A percentile compares a stretch with the other conserved stretches of the same genome.
Conservation (phyloP, 1,140 invertebrate species). For the Anthonomus grandis region DNA sequence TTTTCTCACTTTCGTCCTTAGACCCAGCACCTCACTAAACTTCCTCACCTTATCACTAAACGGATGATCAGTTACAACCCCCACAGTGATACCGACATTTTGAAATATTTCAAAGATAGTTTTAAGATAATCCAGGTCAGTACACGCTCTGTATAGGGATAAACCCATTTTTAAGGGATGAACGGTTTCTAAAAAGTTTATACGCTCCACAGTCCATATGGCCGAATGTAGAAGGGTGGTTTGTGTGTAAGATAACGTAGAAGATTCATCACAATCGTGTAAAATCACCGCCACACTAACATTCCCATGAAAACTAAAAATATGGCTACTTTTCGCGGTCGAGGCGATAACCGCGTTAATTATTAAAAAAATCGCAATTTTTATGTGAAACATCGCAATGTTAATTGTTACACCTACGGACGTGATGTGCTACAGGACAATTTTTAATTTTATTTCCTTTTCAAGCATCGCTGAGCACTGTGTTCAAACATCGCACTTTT, state of each 20-base stretch:
- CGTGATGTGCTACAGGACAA: conserved; percentile 9
- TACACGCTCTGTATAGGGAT: conserved; percentile 31
- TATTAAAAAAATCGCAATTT: conserved; percentile 3
- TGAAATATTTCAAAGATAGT: conserved; percentile 39
- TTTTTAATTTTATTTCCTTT: conserved; percentile 30
- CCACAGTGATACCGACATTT: conserved; percentile 26
- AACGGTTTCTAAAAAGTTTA: conserved; percentile 36
- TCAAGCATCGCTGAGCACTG: conserved; percentile 33
- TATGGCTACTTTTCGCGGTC: conserved; percentile 10
- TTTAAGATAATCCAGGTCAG: conserved; percentile 33
- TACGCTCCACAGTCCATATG: conserved; percentile 37
- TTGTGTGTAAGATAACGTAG: no score
- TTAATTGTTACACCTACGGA: not conserved
- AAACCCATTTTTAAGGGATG: conserved; percentile 33
- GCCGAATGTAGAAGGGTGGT: conserved; percentile 30
- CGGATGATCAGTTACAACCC: conserved; percentile 26
- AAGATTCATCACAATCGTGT: not conserved
- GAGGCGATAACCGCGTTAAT: conserved; percentile 6
- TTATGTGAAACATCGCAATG: conserved; percentile 9
- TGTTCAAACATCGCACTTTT: conserved; percentile 28
- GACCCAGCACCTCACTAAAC: conserved; percentile 33
- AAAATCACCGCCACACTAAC: conserved; percentile 24
- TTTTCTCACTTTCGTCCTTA: conserved; percentile 16
- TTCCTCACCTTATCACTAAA: conserved; percentile 26
- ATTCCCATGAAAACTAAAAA: conserved; percentile 8